These are phyloP conservation scores for Talpa occidentalis DNA, from an alignment of 2,113 vertebrate species.

Conservation along the genomic window DNA sequence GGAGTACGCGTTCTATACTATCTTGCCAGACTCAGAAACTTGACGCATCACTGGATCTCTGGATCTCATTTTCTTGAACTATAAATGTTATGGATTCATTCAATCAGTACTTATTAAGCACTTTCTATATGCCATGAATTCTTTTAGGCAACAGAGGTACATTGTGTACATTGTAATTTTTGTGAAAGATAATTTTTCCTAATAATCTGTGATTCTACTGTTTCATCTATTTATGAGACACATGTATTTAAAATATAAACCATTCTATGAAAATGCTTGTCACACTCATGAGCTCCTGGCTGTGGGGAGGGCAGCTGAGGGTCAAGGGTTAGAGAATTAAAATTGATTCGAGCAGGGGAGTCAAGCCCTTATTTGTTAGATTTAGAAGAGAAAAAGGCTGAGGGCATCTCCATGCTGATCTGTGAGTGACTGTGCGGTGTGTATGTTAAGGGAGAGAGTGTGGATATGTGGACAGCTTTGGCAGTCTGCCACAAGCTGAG, in stretches of 20 bases:
- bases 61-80: neutral
- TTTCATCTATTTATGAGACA: slow-evolving; percentile 28
- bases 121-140: neutral
- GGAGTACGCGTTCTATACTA: neutral
- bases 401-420: neutral
- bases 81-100: slow-evolving; percentile 17
- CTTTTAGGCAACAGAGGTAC: neutral
- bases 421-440: neutral
- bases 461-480: neutral
- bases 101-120: neutral
- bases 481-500: neutral
- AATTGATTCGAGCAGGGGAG: neutral
- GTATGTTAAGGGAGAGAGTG: neutral
- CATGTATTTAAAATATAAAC: neutral
- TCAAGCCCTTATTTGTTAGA: neutral
- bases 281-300: neutral
- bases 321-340: neutral
- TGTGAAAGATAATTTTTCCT: slow-evolving; percentile 13
- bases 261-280: slow-evolving; percentile 26
- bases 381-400: slow-evolving; percentile 8
- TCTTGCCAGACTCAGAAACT: slow-evolving; percentile 12
- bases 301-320: neutral
- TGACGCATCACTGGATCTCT: neutral
- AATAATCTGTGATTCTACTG: neutral
- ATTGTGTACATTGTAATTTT: neutral